phyloP scores from a whole-genome alignment of 2,113 vertebrate species.

The Siniperca knerii region DNA sequence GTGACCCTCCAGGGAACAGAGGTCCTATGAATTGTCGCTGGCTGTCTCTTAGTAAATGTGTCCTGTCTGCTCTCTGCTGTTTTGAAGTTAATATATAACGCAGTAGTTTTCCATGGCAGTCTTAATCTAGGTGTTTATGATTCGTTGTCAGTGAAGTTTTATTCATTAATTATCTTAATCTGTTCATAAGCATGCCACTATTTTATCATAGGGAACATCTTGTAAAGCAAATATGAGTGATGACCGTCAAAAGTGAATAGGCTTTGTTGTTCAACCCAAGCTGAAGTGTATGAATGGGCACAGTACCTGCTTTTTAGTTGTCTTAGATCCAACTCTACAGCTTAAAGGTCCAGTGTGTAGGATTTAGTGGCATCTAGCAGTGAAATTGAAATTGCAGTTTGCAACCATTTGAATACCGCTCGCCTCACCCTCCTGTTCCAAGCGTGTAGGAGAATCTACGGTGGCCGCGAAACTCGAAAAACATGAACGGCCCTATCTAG shows the following conservation, averaged over 20 bases:
- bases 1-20: background rate
- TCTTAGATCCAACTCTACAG: background rate
- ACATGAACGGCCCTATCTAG: too few relatives aligned
- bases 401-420: too few relatives aligned
- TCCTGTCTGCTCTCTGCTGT: background rate
- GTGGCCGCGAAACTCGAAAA: too few relatives aligned
- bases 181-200: background rate
- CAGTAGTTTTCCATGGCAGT: slow-evolving; percentile 1
- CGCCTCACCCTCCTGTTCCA: too few relatives aligned
- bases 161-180: slow-evolving; percentile 10
- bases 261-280: background rate
- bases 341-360: background rate
- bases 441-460: too few relatives aligned
- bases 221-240: background rate
- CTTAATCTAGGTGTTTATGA: slow-evolving; percentile 23
- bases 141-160: slow-evolving; percentile 35
- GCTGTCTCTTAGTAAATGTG: background rate
- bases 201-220: slow-evolving; percentile 9
- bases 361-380: too few relatives aligned
- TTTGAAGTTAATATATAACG: slow-evolving; percentile 44
- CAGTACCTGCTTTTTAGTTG: background rate
- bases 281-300: background rate
- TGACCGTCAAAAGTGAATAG: background rate
- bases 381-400: too few relatives aligned
- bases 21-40: background rate